Conservation (phyloP, 2,888 invertebrate species). For the Danaus chrysippus region DNA sequence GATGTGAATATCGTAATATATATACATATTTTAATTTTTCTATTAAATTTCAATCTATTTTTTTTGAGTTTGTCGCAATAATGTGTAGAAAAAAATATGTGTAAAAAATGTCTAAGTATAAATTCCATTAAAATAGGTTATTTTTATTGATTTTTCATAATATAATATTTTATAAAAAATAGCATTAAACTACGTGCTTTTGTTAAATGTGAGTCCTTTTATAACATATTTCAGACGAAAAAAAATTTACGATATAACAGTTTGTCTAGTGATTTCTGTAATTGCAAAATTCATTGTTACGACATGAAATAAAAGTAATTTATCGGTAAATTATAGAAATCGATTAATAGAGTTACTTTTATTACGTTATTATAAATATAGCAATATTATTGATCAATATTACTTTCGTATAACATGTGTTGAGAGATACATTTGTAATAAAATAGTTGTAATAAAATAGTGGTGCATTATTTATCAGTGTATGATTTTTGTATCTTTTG, state of each 20-base stretch:
- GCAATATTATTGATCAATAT: not conserved
- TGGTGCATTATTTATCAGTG: no score
- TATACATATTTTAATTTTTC: not conserved
- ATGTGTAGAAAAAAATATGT: no score
- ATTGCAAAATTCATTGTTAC: constrained; percentile 19
- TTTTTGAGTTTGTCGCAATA: no score
- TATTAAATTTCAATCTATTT: not conserved
- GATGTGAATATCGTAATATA: not conserved
- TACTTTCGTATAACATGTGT: no score
- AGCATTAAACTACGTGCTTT: no score
- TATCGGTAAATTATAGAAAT: constrained; percentile 21
- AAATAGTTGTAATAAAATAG: no score
- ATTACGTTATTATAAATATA: not conserved
- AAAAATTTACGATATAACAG: constrained; percentile 7
- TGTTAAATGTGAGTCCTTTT: no score
- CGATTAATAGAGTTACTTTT: not conserved
- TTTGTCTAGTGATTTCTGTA: constrained; percentile 11
- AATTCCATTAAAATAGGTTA: no score
- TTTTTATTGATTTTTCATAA: no score
- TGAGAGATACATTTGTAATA: no score
- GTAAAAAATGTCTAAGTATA: no score
- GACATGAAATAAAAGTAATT: constrained; percentile 20
- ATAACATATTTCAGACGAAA: not conserved
- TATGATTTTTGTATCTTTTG: not conserved
- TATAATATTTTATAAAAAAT: no score